Base-by-base conservation (phyloP, 2,113 vertebrate species). In the Cacatua alba region DNA sequence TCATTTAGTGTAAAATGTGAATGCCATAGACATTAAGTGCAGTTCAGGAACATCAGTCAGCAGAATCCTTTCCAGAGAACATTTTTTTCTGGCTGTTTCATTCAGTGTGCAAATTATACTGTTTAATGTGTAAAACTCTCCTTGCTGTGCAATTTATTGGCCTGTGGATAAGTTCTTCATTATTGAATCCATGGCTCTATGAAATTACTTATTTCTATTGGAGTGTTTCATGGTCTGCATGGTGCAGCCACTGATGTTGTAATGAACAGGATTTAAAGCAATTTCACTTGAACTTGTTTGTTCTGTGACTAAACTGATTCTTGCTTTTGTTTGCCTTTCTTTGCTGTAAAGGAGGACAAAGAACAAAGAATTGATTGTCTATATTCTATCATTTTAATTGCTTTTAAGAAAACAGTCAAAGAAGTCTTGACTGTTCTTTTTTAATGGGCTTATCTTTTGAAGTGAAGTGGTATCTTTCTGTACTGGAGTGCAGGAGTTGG, bases 161-260 rank as follows among this genome's bases (percentile, higher is more conserved):
- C 77, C 83, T 82, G 88, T 82, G 77, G 83, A 93, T 94, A 95
- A 96, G 80, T 93, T 86, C 86, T 88, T 93, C 82, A 77, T 93
- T 90, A 59, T 86, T 44, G 26, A 86, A 41, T 83, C 77, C 65
- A 51, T 33, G 65, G 46, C 81, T 89, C 52, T 94, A 29, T 68
- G 85, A 92, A 90, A 86, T 93, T 53, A 77, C 81, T 74, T 83
- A 18, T 17, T 96, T 95, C 74, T 82, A 1, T 59, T 93, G 79
- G 95, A 86, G 67, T 87, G 74, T 53, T 95, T 92, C 81, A 82
- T 60, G 77, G 79, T 92, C 63, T 92, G 77, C 1, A 1, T 88
- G 82, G 62, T 94, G 64, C 88, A 91, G 88, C 67, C 79, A 57
- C 62, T 71, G 87, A 83, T 83, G 60, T 67, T 88, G 71, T 86